Evolutionary conservation across 2,888 invertebrate species (phyloP).

Genomic region (Chalcosyrphus nemorum): DNA sequence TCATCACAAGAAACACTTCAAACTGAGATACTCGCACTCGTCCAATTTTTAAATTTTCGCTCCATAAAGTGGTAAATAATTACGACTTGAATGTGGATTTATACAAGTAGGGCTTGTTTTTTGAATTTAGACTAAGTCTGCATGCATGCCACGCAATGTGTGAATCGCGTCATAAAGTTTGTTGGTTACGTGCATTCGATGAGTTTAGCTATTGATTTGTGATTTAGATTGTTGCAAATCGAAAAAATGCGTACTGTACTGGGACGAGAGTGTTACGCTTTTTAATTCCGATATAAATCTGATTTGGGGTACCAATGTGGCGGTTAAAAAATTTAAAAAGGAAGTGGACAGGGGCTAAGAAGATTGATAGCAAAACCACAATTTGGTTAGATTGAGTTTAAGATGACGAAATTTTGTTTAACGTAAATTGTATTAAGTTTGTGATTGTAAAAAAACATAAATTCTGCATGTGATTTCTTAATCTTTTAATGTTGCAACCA

Average conservation of each 20-base stretch:
- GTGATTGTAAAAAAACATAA: no score
- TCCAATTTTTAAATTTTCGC: conserved; percentile 32
- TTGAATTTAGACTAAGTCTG: neutral
- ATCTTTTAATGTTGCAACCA: no score
- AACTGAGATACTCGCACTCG: neutral
- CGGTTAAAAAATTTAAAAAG: neutral
- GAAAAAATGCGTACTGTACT: conserved; percentile 5
- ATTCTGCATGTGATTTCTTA: no score
- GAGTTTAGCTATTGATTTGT: conserved; percentile 13
- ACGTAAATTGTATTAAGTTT: no score
- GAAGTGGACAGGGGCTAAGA: no score
- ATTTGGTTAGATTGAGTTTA: no score
- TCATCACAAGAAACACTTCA: neutral
- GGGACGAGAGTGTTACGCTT: conserved; percentile 23
- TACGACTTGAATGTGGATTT: neutral
- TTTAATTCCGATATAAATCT: conserved; percentile 4
- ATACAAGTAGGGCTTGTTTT: neutral
- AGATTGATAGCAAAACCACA: neutral
- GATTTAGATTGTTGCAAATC: neutral
- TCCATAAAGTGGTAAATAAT: conserved; percentile 30
- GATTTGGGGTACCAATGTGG: neutral
- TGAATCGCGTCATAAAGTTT: neutral
- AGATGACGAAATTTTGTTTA: no score
- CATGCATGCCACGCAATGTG: conserved; percentile 3
- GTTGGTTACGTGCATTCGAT: neutral